Conservation (phyloP, 2,797 vertebrate genomes). For the Ceyx erithaca region DNA sequence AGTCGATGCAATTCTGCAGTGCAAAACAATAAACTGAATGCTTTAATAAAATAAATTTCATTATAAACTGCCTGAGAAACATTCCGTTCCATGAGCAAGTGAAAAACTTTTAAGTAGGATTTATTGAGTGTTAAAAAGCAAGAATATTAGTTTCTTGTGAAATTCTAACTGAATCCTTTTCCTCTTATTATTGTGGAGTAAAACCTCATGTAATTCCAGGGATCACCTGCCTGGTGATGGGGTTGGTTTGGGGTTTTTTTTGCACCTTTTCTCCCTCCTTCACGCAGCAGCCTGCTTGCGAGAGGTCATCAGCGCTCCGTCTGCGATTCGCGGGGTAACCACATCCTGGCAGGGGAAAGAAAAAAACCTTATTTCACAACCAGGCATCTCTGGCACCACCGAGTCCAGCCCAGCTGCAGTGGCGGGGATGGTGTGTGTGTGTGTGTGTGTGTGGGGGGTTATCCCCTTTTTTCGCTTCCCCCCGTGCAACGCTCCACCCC, state of each 20-base stretch:
- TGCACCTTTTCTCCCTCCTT: too few species aligned
- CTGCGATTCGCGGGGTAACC: background rate
- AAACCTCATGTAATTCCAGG: background rate
- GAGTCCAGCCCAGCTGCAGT: background rate
- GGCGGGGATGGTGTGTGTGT: background rate
- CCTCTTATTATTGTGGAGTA: background rate
- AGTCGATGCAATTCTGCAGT: background rate
- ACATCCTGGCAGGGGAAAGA: background rate
- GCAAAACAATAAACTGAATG: background rate
- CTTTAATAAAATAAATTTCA: too few species aligned
- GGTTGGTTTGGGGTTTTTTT: too few species aligned
- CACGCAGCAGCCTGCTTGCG: background rate
- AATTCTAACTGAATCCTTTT: background rate
- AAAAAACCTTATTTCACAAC: background rate
- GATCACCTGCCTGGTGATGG: background rate
- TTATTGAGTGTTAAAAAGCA: background rate
- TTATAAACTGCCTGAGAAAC: background rate
- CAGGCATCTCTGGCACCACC: background rate
- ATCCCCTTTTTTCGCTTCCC: background rate
- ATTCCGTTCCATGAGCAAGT: accelerated
- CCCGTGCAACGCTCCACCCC: too few species aligned
- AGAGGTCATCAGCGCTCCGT: background rate
- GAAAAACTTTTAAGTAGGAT: background rate
- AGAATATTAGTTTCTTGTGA: background rate
- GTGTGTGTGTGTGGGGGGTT: too few species aligned